Base-by-base conservation (phyloP, 1,140 invertebrate genomes). In the Aphaenogaster floridana region DNA sequence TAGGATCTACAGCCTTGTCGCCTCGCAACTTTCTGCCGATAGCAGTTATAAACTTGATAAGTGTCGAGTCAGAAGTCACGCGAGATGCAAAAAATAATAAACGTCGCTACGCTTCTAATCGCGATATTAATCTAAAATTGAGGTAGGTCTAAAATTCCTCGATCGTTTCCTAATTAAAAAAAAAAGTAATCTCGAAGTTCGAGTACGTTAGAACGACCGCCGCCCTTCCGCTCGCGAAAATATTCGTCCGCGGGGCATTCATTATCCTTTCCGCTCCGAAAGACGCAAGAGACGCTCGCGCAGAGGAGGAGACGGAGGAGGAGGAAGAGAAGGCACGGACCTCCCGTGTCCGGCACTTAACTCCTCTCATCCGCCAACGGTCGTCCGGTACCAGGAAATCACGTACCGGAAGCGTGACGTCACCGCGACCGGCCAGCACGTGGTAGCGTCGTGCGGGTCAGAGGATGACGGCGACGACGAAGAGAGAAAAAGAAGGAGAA, bases 341-440 rank as follows among this genome's bases (percentile, higher is more conserved):
- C 78, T 84, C 85, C 74, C 74, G 89, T 86, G 86, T 84, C 91
- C 92, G 91, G n/a, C 81, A 86, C 78, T 92, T 91, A 89, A 93
- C 90, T 93, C 89, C 88, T 74, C 88, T 88, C 91, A 92, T 92
- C 88, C 90, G 91, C 86, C 91, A 91, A 93, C 92, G 92, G 77
- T 77, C 90, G 61, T 86, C 83, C 83, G 87, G 92, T 88, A 93
- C 89, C 92, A 86, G 93, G 89, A 93, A 92, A 92, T 93, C 88
- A 77, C 86, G 87, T 90, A 88, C 89, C 92, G 93, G 88, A 90
- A 88, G 80, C 36, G 7, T 89, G 84, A 93, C 88, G 86, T 92
- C 91, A 92, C 8, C 79, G 87, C 15, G 71, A 78, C 90, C 86
- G 76, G 13, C 89, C n/a, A 45, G 71, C 89, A 88, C 89, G 91